Evolutionary conservation across 2,888 invertebrate genomes (phyloP), one percentile per base, ranked within the genome.

Genomic region (Drosophila aldrichi): DNA sequence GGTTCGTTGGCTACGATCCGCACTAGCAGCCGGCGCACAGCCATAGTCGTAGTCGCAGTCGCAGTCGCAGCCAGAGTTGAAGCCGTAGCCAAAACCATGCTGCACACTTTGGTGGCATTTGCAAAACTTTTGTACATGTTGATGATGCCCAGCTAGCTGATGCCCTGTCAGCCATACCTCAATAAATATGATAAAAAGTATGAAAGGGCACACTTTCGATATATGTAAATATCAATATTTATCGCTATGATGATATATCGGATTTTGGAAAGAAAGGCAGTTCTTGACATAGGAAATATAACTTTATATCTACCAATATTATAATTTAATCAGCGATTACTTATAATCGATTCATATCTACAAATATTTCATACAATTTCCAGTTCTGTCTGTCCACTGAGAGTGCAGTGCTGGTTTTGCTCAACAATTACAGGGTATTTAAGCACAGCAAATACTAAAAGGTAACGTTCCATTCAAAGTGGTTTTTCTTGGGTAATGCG

Each of bases 1-100:
- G 76, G 74, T 82, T 82, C 74, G 82, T 70, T 84, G 85, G 82
- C 83, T 81, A 83, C 84, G 72, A 77, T 72, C 65, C 55, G 34
- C 36, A 61, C 36, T 22, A 20, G 20, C 25, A 54, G 54, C 38
- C 60, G 12, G 12, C 48, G 34, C 51, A 52, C 52, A 22, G 38
- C 52, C 25, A 38, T 6, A 22, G 52, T 36, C 36, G 18, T 10
- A 29, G 44, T 51, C 44, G 3, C 12, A 10, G 46, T 22, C 64
- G 20, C n/a, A 49, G 38, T 38, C 38, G 4, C 12, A 10, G 48
- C n/a, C 65, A 16, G n/a, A 49, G 38, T 38, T n/a, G 51, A 10
- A 40, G 46, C 40, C 54, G 5, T 16, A 12, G 62, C 48, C 65
- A 38, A 46, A 44, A 38, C 51, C 34, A 49, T 48, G 66, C 29